Evolutionary conservation across 1,140 invertebrate genomes (phyloP).

Genomic region (Trichonephila clavipes): DNA sequence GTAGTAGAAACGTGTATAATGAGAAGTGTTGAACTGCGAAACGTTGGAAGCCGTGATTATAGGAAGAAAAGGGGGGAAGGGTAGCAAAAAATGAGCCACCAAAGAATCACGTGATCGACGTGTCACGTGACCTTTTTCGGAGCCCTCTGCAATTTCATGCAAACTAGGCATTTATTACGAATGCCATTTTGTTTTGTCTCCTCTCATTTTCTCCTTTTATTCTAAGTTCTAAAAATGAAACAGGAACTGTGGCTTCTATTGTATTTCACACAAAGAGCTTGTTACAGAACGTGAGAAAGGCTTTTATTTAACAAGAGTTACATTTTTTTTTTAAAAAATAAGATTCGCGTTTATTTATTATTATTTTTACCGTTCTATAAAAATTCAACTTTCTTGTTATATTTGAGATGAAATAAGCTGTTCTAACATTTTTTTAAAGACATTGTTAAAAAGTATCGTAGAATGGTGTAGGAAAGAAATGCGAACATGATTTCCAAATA

Average conservation of each 20-base stretch:
- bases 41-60: background rate
- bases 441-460: too few species aligned
- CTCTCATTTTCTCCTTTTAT: background rate
- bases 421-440: too few species aligned
- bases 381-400: too few species aligned
- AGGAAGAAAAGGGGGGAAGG: background rate
- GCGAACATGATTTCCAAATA: too few species aligned
- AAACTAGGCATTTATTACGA: slow-evolving; percentile 23
- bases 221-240: background rate
- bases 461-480: too few species aligned
- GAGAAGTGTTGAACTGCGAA: slow-evolving; percentile 27
- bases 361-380: too few species aligned
- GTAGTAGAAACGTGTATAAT: slow-evolving; percentile 13
- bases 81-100: background rate
- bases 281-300: background rate
- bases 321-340: too few species aligned
- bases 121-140: slow-evolving; percentile 1
- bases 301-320: too few species aligned
- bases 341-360: too few species aligned
- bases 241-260: background rate
- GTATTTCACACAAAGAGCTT: background rate
- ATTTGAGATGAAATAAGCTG: too few species aligned
- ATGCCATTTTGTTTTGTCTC: background rate
- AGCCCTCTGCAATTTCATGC: slow-evolving; percentile 33
- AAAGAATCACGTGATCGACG: background rate